phyloP scores from a whole-genome alignment of 2,113 vertebrate species.

The Thermophis baileyi region DNA sequence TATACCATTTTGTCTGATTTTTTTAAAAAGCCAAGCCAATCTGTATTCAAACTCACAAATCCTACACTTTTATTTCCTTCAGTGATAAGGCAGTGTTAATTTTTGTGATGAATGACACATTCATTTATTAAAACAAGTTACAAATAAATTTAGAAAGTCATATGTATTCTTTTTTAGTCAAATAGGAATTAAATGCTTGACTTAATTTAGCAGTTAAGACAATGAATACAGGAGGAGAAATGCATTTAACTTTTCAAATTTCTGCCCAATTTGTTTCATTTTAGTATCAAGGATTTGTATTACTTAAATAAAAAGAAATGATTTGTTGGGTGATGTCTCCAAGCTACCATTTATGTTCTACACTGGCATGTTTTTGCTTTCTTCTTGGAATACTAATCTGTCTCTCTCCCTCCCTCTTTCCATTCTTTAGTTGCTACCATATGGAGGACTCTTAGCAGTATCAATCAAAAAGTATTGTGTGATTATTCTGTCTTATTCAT shows the following conservation, averaged over 20 bases:
- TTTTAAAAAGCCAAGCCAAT: background rate
- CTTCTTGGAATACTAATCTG: background rate
- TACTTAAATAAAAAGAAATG: background rate
- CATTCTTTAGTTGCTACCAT: background rate
- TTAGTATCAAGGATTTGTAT: background rate
- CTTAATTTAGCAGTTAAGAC: background rate
- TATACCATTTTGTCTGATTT: background rate
- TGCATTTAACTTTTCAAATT: background rate
- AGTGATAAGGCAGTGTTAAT: background rate
- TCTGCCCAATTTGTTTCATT: background rate
- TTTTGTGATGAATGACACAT: background rate
- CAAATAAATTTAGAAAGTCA: background rate
- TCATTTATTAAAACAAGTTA: background rate
- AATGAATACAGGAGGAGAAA: background rate
- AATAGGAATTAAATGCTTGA: background rate
- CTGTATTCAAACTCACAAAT: background rate
- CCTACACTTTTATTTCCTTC: background rate
- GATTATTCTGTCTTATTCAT: background rate
- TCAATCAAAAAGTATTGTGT: background rate
- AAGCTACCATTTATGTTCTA: background rate
- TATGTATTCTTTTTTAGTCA: background rate
- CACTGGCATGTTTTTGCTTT: background rate
- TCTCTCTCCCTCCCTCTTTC: background rate
- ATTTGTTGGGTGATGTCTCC: background rate
- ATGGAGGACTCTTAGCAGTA: background rate